phyloP scores from a whole-genome alignment of 2,113 vertebrate species.

The Oncorhynchus kisutch region DNA sequence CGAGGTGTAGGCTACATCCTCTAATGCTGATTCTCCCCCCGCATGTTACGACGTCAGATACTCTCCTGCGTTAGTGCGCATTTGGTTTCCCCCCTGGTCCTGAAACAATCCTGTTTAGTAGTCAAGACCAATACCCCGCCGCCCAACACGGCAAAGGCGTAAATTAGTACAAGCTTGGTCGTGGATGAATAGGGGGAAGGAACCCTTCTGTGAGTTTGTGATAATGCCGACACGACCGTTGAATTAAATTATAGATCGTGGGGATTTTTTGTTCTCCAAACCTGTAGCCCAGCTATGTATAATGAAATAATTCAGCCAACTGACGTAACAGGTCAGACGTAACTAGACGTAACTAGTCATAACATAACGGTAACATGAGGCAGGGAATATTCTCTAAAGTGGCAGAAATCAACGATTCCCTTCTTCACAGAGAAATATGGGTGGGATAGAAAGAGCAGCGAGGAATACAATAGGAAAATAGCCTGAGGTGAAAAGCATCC shows the following conservation, averaged over 20 bases:
- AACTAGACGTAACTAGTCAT: too few relatives aligned
- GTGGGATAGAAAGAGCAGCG: too few relatives aligned
- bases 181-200: slow-evolving; percentile 59
- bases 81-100: slow-evolving; percentile 54
- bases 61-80: slow-evolving; percentile 36
- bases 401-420: too few relatives aligned
- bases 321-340: too few relatives aligned
- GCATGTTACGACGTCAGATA: slow-evolving; percentile 61
- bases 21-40: slow-evolving; percentile 32
- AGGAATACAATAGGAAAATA: too few relatives aligned
- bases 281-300: not conserved
- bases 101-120: slow-evolving; percentile 77
- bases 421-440: too few relatives aligned
- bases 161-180: slow-evolving; percentile 75
- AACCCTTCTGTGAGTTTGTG: slow-evolving; percentile 47
- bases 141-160: slow-evolving; percentile 69
- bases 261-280: not conserved
- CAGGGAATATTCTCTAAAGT: too few relatives aligned
- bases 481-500: too few relatives aligned
- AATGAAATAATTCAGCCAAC: too few relatives aligned
- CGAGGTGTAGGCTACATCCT: slow-evolving; percentile 5
- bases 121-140: slow-evolving; percentile 70
- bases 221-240: not conserved
- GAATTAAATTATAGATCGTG: not conserved
- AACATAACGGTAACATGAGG: too few relatives aligned